Percentiles rank a stretch among this genome's conserved stretches.
Evolutionary conservation across 2,797 vertebrate species (phyloP).

Genomic region (Megaceryle alcyon): DNA sequence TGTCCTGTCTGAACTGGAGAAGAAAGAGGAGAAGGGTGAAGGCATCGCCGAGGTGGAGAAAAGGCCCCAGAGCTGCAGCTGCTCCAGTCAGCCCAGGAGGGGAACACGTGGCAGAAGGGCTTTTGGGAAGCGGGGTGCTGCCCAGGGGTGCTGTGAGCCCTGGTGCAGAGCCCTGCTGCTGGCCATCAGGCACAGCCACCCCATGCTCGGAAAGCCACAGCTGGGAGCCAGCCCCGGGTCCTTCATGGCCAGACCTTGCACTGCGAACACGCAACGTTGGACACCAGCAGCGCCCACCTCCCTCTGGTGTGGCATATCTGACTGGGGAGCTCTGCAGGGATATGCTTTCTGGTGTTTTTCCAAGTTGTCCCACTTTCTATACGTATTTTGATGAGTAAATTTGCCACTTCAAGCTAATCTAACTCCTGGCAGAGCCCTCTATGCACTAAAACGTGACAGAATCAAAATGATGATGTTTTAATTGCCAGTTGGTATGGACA

Average conservation of each 20-base stretch:
- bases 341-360: not conserved
- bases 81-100: not conserved
- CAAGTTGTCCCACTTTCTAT: not conserved
- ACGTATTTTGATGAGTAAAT: not conserved
- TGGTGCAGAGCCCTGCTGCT: not conserved
- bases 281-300: not conserved
- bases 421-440: not conserved
- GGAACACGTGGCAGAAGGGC: accelerated
- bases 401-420: not conserved
- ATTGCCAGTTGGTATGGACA: not conserved
- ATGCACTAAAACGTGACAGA: not conserved
- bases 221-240: not conserved
- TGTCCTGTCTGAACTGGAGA: not conserved
- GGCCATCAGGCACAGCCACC: accelerated
- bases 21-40: not conserved
- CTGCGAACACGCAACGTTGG: accelerated
- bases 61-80: not conserved
- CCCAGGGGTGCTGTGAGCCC: not conserved
- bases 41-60: accelerated
- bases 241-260: accelerated
- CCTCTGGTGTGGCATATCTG: not conserved
- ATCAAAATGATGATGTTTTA: conserved; percentile 47
- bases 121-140: not conserved
- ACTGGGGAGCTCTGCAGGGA: not conserved
- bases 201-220: accelerated